These are phyloP conservation scores for Drosophila baimaii DNA, from an alignment of 1,140 invertebrate species.

Conservation along the genomic window DNA sequence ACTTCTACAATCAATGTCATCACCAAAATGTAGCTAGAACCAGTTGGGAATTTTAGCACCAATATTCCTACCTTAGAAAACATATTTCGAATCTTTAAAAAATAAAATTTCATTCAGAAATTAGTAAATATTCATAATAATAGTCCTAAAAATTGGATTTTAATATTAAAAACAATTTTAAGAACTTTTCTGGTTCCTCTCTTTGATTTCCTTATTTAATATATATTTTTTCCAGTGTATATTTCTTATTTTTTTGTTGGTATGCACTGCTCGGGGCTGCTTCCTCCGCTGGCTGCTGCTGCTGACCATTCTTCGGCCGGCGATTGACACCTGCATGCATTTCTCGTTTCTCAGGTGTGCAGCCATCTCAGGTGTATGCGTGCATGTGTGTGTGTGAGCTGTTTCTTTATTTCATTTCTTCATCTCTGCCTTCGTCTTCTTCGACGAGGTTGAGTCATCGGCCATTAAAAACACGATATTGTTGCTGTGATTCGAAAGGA, in stretches of 20 bases:
- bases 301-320: slow-evolving; percentile 73
- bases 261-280: slow-evolving; percentile 44
- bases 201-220: neutral
- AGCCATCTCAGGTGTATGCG: slow-evolving; percentile 67
- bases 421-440: slow-evolving; percentile 56
- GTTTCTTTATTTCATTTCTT: slow-evolving; percentile 79
- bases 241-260: slow-evolving; percentile 23
- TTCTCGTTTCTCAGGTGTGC: slow-evolving; percentile 83
- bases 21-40: neutral
- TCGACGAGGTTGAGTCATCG: slow-evolving; percentile 70
- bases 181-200: neutral
- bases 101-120: neutral
- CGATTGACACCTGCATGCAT: slow-evolving; percentile 83
- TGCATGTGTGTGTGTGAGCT: slow-evolving; percentile 35
- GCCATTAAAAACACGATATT: slow-evolving; percentile 72
- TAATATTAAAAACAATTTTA: neutral
- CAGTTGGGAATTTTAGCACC: neutral
- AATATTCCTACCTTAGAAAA: no score
- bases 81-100: neutral
- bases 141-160: accelerated
- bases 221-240: slow-evolving; percentile 20
- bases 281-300: slow-evolving; percentile 33
- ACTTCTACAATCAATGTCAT: neutral
- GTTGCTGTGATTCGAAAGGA: slow-evolving; percentile 73
- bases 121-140: neutral